Evolutionary conservation across 2,113 vertebrate genomes (phyloP).

Genomic region (Steatornis caripensis): DNA sequence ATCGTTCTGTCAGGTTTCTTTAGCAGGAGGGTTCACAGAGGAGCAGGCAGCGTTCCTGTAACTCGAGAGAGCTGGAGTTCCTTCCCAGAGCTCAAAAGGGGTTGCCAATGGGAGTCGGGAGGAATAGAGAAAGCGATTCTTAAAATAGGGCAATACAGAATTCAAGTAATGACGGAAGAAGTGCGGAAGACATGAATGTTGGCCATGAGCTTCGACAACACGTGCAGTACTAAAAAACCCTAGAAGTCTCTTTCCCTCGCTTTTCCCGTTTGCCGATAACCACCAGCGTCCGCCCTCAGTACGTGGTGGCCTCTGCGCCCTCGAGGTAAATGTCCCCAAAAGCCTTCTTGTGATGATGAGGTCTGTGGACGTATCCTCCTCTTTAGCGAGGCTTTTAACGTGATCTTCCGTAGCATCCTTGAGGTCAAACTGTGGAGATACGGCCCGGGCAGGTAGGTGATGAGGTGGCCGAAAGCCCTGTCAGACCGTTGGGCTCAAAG

Average conservation of each 20-base stretch:
- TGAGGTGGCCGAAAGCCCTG: no score
- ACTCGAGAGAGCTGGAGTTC: neutral
- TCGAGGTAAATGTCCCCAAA: neutral
- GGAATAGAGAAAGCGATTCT: neutral
- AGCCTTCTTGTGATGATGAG: neutral
- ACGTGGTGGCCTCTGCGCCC: neutral
- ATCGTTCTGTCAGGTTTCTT: neutral
- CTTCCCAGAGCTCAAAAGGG: neutral
- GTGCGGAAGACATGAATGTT: neutral
- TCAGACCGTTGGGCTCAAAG: no score
- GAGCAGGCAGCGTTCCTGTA: neutral
- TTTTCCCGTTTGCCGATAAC: neutral
- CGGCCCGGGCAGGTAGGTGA: no score
- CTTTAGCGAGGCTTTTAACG: neutral
- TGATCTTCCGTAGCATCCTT: no score
- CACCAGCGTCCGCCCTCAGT: accelerated
- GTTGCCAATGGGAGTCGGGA: neutral
- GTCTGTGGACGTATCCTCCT: neutral
- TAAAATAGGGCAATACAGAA: neutral
- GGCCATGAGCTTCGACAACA: neutral
- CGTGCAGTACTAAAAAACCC: neutral
- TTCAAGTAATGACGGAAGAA: neutral
- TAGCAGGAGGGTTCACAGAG: neutral
- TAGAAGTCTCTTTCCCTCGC: accelerated
- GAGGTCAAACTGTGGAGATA: no score